phyloP scores from a whole-genome alignment of 2,888 invertebrate species.

The Scaptomyza polygonia region DNA sequence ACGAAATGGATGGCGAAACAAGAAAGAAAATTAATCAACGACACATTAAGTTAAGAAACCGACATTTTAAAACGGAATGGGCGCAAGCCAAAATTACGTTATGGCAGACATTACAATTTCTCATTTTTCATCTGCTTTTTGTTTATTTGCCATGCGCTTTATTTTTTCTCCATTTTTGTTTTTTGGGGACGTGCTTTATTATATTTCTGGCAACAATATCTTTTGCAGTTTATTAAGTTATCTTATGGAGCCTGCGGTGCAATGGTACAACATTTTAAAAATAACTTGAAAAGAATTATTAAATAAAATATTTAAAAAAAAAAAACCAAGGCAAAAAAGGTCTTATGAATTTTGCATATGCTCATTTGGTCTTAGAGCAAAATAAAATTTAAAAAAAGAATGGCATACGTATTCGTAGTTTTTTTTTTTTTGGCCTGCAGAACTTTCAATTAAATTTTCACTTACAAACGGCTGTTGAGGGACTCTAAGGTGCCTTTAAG shows the following conservation, averaged over 20 bases:
- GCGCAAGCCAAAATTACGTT: conserved; percentile 63
- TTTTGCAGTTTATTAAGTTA: conserved; percentile 56
- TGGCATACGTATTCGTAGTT: conserved; percentile 32
- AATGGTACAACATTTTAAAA: conserved; percentile 67
- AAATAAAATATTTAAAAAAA: conserved; percentile 20
- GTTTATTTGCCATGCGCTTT: conserved; percentile 7
- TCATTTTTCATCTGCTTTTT: conserved; percentile 26
- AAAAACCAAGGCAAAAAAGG: conserved; percentile 50
- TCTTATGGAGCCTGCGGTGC: conserved; percentile 46
- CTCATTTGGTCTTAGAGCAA: conserved; percentile 61
- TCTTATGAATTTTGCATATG: conserved; percentile 77
- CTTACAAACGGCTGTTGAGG: conserved; percentile 55
- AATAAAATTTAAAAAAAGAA: conserved; percentile 31
- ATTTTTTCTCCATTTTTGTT: neutral
- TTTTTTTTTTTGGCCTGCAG: conserved; percentile 19
- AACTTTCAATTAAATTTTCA: conserved; percentile 65
- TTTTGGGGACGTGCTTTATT: neutral
- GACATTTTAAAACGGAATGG: conserved; percentile 66
- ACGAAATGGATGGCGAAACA: conserved; percentile 38
- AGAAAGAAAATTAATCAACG: conserved; percentile 69
- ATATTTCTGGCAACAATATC: conserved; percentile 46
- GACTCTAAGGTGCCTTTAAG: conserved; percentile 19
- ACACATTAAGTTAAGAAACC: conserved; percentile 71
- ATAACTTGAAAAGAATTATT: conserved; percentile 50
- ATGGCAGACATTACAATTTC: conserved; percentile 60